A percentile compares a stretch with the other conserved stretches of the same genome.
These are phyloP conservation scores for Pseudomyrmex concolor DNA, from an alignment of 1,140 invertebrate species.

Conservation along the genomic window DNA sequence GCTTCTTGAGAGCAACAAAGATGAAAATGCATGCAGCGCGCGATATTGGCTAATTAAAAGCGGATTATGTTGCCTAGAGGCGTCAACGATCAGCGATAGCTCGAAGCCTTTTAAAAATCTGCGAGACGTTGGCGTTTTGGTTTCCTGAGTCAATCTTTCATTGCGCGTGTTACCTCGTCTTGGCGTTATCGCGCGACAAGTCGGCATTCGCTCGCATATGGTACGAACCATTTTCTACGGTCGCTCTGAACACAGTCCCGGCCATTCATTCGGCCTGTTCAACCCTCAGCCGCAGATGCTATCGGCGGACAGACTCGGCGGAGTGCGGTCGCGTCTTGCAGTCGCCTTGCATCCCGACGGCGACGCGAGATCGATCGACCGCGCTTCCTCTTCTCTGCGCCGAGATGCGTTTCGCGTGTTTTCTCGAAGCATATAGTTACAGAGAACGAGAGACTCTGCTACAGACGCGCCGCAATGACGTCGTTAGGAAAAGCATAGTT, in stretches of 20 bases:
- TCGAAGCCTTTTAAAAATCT: slow-evolving; percentile 2
- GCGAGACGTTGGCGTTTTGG: slow-evolving; percentile 12
- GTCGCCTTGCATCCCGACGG: slow-evolving; percentile 36
- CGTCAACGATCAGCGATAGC: not conserved
- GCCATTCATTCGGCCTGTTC: slow-evolving; percentile 58
- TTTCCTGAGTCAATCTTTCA: slow-evolving; percentile 18
- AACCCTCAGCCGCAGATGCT: slow-evolving; percentile 32
- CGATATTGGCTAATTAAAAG: not conserved
- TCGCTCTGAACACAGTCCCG: slow-evolving; percentile 50
- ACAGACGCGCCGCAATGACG: slow-evolving; percentile 20
- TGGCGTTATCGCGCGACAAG: slow-evolving; percentile 24
- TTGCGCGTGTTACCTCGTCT: slow-evolving; percentile 54
- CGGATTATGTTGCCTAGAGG: not conserved
- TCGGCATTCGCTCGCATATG: slow-evolving; percentile 36
- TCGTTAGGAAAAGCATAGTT: not conserved
- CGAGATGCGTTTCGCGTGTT: slow-evolving; percentile 15
- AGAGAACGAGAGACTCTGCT: slow-evolving; percentile 66
- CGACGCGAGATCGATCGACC: slow-evolving; percentile 29
- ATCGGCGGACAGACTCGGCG: slow-evolving; percentile 48
- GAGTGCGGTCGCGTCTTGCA: slow-evolving; percentile 50
- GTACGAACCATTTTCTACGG: slow-evolving; percentile 30
- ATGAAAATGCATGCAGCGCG: not conserved
- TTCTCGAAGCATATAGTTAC: not conserved
- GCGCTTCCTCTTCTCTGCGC: slow-evolving; percentile 24
- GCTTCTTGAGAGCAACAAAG: not conserved